A percentile compares a stretch with the other conserved stretches of the same genome.
Evolutionary conservation across 35 echinoderm and acorn worm genomes (phyloP).

Genomic region (Lytechinus pictus): DNA sequence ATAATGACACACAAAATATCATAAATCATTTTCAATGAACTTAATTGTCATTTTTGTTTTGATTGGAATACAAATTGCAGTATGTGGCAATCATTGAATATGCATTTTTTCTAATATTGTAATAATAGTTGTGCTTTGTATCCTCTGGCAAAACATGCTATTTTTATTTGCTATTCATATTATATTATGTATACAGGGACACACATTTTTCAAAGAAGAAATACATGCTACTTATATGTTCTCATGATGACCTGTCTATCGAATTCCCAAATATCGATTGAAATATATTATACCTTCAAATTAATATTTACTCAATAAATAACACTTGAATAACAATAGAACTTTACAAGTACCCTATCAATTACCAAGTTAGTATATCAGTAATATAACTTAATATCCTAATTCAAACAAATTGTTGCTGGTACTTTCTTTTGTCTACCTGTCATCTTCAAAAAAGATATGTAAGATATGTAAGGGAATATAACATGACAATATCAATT

Average conservation of each 20-base stretch:
- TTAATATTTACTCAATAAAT: too few species aligned
- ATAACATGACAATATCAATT: background rate
- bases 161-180: too few species aligned
- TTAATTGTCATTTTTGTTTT: background rate
- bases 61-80: background rate
- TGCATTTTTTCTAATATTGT: too few species aligned
- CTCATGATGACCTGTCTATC: too few species aligned
- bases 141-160: too few species aligned
- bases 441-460: background rate
- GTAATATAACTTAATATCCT: background rate
- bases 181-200: too few species aligned
- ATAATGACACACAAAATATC: background rate
- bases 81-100: background rate
- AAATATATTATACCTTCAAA: too few species aligned
- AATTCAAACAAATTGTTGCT: background rate
- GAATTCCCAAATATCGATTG: too few species aligned
- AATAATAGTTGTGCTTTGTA: too few species aligned
- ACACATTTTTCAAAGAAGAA: too few species aligned
- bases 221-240: too few species aligned
- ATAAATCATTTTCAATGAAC: background rate
- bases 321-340: too few species aligned
- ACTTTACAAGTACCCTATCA: background rate
- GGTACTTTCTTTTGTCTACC: background rate
- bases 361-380: background rate
- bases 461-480: background rate